phyloP scores from a whole-genome alignment of 2,113 vertebrate genomes.

The Phainopepla nitens region DNA sequence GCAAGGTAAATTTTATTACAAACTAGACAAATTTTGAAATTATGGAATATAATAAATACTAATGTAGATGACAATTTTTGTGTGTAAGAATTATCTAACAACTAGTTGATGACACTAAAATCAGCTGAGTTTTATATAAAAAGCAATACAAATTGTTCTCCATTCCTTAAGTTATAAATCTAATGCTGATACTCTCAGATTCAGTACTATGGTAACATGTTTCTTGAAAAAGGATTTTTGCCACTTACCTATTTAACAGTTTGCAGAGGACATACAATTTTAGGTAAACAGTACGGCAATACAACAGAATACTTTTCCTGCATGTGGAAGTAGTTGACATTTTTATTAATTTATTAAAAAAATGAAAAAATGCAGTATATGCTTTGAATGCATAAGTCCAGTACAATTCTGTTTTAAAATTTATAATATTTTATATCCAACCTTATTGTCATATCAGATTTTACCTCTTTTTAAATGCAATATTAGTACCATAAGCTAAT shows the following conservation, averaged over 20 bases:
- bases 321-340: background rate
- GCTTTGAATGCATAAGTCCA: background rate
- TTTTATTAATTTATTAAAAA: background rate
- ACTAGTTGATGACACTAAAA: background rate
- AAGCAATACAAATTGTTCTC: background rate
- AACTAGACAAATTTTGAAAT: background rate
- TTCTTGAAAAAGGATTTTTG: background rate
- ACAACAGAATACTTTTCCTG: background rate
- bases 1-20: background rate
- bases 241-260: background rate
- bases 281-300: background rate
- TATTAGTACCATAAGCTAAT: background rate
- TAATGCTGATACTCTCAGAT: background rate
- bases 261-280: background rate
- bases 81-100: background rate
- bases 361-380: background rate
- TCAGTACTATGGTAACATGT: background rate
- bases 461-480: background rate
- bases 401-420: background rate
- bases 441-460: background rate
- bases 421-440: background rate
- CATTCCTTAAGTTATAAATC: background rate
- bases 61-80: background rate
- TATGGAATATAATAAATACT: background rate
- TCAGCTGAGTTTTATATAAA: background rate